Evolutionary conservation across 2,888 invertebrate species (phyloP), one percentile per base, ranked within the genome.

Genomic region (Melinaea marsaeus): DNA sequence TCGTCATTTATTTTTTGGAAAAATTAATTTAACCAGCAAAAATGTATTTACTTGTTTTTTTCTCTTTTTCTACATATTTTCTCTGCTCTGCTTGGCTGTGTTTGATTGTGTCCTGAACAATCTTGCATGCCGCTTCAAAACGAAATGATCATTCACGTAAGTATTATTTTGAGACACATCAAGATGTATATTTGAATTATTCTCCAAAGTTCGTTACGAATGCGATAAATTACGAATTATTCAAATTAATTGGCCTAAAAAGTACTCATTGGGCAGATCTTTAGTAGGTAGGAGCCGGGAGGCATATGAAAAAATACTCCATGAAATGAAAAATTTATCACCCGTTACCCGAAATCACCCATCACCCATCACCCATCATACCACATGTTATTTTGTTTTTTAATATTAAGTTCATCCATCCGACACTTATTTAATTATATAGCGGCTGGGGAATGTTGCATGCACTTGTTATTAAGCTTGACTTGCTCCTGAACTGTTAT

Each of bases 31-130:
- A 79, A 80, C 88, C 85, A 84, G 89, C 90, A 90, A 90, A 87
- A 90, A 89, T 93, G 92, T 93, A 93, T 93, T 93, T 92, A 93
- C 92, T 93, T 93, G 91, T 93, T 93, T 93, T 75, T 93, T 94
- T 93, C 92, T 93, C 93, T 94, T 93, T 89, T 94, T 94, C 93
- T 93, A 92, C 93, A 93, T 94, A 92, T 93, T 92, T 94, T 93
- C 93, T 94, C 94, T 94, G 94, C 94, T 94, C 94, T 94, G 94
- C 94, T 95, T 95, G 94, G 92, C 94, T 94, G 94, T 94, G 94
- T 94, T 93, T 94, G 94, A 94, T 94, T 94, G 94, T 94, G 93
- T 93, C 93, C 93, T 92, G 93, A 93, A 93, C 93, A 93, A 93
- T 92, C 91, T 92, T 91, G 94, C 94, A 94, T 94, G 94, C 93